Conservation (phyloP, 2,797 vertebrate genomes). For the Gorsachius magnificus region DNA sequence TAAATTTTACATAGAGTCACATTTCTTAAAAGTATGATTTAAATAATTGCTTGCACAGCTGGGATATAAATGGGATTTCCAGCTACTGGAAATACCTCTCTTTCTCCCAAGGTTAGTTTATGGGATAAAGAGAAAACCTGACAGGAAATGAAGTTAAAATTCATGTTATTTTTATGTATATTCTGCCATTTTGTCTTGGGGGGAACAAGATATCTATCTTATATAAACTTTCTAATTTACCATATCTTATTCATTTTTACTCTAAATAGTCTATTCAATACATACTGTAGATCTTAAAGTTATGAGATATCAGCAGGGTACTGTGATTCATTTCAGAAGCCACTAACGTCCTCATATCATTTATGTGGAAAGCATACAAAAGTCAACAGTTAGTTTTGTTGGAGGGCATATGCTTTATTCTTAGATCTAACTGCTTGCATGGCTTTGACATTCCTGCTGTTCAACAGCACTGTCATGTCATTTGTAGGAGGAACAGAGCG, state of each 20-base stretch:
- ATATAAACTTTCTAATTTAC: not conserved
- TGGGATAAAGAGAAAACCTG: not conserved
- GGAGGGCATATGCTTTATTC: not conserved
- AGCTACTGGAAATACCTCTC: not conserved
- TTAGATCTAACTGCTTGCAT: not conserved
- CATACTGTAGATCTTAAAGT: not conserved
- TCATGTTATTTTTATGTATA: not conserved
- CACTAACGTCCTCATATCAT: not conserved
- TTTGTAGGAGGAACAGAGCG: not conserved
- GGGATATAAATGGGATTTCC: not conserved
- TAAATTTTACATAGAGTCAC: not conserved
- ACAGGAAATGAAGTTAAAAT: not conserved
- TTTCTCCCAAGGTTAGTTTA: not conserved
- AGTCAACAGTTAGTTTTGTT: not conserved
- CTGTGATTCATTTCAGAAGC: not conserved
- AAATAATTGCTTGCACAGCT: not conserved
- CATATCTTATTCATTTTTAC: constrained; percentile 8
- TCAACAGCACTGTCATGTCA: not conserved
- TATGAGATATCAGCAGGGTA: constrained; percentile 32
- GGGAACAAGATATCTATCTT: not conserved
- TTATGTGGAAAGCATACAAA: not conserved
- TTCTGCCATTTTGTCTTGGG: not conserved
- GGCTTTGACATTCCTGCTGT: not conserved
- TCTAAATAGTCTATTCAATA: not conserved
- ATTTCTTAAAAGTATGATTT: not conserved